A percentile compares a stretch with the other conserved stretches of the same genome.
Conservation (phyloP, 2,113 vertebrate species). For the Galemys pyrenaicus region DNA sequence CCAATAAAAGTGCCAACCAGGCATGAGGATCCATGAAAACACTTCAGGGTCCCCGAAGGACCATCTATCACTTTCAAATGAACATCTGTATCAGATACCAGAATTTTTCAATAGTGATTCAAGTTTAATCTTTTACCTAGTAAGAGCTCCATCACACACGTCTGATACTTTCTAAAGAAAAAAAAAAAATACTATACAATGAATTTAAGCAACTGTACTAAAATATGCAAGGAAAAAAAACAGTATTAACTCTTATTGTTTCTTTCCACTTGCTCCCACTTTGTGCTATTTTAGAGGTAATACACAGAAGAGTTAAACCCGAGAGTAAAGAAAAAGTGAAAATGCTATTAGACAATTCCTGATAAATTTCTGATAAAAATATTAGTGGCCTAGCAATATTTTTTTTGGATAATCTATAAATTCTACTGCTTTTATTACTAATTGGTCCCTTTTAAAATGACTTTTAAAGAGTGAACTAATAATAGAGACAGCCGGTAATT, state of each 20-base stretch:
- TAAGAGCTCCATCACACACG: background rate
- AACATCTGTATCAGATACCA: conserved; percentile 51
- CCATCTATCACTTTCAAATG: conserved; percentile 59
- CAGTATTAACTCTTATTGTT: too few species aligned
- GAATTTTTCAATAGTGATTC: conserved; percentile 52
- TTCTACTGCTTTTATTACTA: background rate
- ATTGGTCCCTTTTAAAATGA: background rate
- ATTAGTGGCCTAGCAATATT: background rate
- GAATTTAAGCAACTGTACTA: background rate
- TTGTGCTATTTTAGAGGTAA: background rate
- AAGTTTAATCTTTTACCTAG: conserved; percentile 50
- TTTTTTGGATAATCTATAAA: background rate
- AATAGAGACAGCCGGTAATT: background rate
- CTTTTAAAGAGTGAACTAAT: background rate
- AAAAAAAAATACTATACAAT: background rate
- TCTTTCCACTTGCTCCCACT: background rate
- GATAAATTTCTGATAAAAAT: background rate
- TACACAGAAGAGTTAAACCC: background rate
- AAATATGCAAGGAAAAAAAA: background rate
- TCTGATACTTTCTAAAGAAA: background rate
- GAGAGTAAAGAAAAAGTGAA: background rate
- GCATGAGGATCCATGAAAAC: conserved; percentile 58
- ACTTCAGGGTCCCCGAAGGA: conserved; percentile 55
- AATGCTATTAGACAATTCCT: background rate
- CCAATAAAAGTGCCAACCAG: conserved; percentile 40